These are phyloP conservation scores for Galagoides demidoff DNA, from an alignment of 2,797 vertebrate genomes.

Conservation along the genomic window DNA sequence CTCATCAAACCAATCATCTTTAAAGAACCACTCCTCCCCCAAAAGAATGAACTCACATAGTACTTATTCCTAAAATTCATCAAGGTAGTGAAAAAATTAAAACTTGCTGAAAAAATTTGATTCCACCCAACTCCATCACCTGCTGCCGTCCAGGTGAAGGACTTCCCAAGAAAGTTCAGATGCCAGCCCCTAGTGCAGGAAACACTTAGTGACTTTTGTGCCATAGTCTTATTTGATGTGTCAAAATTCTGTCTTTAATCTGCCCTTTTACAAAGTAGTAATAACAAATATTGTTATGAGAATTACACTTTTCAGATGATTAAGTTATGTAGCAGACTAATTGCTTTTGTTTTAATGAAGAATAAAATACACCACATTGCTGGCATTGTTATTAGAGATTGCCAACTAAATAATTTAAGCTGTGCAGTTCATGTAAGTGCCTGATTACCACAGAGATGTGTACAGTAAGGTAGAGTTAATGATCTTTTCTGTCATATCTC, in stretches of 20 bases:
- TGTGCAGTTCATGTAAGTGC: conserved; percentile 51
- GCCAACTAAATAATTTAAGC: conserved; percentile 66
- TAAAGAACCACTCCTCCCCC: neutral
- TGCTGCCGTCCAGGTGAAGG: neutral
- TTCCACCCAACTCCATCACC: neutral
- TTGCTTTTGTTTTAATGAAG: conserved; percentile 63
- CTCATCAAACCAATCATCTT: neutral
- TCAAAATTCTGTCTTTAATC: conserved; percentile 55
- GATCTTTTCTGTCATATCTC: conserved; percentile 69
- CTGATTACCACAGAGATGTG: conserved; percentile 66
- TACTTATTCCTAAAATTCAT: conserved; percentile 28
- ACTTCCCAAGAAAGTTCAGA: accelerated
- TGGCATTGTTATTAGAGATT: conserved; percentile 55
- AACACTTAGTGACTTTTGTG: neutral
- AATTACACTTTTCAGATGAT: conserved; percentile 69
- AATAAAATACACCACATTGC: conserved; percentile 26
- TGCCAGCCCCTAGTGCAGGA: neutral
- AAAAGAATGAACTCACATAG: neutral
- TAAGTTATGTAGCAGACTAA: conserved; percentile 69
- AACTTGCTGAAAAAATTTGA: conserved; percentile 3
- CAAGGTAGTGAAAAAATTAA: neutral
- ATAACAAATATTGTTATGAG: conserved; percentile 58
- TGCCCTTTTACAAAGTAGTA: conserved; percentile 48
- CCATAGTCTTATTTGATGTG: neutral
- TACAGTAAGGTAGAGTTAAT: conserved; percentile 57